phyloP scores from a whole-genome alignment of 2,113 vertebrate species.

The Apteryx owenii region DNA sequence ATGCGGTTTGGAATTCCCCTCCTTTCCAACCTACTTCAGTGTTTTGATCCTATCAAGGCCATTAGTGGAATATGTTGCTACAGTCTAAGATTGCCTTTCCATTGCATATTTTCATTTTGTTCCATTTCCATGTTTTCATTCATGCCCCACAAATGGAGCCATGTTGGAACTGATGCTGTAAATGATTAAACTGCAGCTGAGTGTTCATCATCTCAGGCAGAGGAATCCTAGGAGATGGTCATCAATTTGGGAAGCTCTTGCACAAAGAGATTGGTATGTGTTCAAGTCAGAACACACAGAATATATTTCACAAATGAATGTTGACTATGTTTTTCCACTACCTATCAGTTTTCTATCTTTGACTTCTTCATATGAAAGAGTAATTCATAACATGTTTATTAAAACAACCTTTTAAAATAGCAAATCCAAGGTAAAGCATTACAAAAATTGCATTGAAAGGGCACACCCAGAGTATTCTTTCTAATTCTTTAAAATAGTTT shows the following conservation, averaged over 20 bases:
- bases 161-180: background rate
- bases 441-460: background rate
- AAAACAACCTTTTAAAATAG: background rate
- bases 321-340: background rate
- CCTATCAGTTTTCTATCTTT: background rate
- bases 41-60: background rate
- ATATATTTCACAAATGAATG: background rate
- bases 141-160: background rate
- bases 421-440: background rate
- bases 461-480: background rate
- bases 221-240: background rate
- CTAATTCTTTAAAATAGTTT: background rate
- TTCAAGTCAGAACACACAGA: background rate
- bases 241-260: background rate
- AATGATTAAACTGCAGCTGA: background rate
- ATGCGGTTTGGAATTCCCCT: background rate
- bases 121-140: background rate
- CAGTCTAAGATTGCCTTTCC: background rate
- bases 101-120: background rate
- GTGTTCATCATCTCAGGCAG: background rate
- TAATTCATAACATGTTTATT: background rate
- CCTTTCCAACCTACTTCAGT: background rate
- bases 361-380: background rate
- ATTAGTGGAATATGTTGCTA: background rate
- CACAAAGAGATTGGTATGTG: background rate